Percentiles rank a stretch among this genome's conserved stretches.
phyloP scores from a whole-genome alignment of 2,888 invertebrate species.

The Eilema caniola region DNA sequence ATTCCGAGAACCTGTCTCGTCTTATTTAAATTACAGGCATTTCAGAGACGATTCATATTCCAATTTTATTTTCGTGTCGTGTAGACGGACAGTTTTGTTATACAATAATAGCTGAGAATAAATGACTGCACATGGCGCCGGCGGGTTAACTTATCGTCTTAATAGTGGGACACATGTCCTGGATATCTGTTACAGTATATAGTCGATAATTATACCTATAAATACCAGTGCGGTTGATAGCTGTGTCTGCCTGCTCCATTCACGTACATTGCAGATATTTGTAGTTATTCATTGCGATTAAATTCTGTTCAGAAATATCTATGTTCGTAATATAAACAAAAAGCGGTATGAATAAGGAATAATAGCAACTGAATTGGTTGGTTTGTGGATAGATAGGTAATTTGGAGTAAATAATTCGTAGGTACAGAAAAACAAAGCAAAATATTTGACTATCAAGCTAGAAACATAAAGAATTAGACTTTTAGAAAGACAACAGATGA shows the following conservation, averaged over 20 bases:
- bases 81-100: conserved; percentile 38
- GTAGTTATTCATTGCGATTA: conserved; percentile 36
- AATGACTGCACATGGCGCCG: conserved; percentile 66
- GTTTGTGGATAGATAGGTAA: too few species aligned
- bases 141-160: conserved; percentile 64
- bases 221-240: conserved; percentile 41
- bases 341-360: not conserved
- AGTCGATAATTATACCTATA: conserved; percentile 45
- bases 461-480: not conserved
- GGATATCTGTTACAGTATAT: conserved; percentile 50
- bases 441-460: not conserved
- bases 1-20: conserved; percentile 37
- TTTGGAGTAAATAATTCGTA: too few species aligned
- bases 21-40: conserved; percentile 47
- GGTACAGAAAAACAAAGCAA: not conserved
- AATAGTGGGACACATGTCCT: conserved; percentile 65
- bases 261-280: conserved; percentile 27
- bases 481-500: not conserved
- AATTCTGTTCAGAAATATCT: not conserved
- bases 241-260: conserved; percentile 38
- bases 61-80: conserved; percentile 46
- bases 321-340: not conserved
- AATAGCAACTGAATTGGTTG: not conserved
- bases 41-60: conserved; percentile 42
- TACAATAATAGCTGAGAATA: conserved; percentile 47